Evolutionary conservation across 2,113 vertebrate species (phyloP).

Genomic region (Menura novaehollandiae): DNA sequence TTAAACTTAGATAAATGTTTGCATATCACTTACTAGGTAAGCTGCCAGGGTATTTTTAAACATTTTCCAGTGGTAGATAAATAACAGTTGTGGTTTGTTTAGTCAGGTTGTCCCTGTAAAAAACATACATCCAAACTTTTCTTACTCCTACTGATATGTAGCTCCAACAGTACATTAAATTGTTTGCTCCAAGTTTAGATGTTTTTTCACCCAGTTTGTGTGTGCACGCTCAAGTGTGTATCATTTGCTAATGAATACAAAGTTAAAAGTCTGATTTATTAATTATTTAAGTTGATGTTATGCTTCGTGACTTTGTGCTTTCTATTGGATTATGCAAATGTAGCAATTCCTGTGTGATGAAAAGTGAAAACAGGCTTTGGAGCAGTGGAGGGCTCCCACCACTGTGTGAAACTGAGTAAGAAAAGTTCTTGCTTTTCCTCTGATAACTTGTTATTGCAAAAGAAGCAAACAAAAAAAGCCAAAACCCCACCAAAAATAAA

Average conservation of each 20-base stretch:
- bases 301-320: background rate
- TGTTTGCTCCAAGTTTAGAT: background rate
- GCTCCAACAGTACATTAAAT: background rate
- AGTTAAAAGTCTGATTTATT: background rate
- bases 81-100: background rate
- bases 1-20: background rate
- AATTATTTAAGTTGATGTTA: background rate
- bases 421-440: background rate
- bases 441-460: background rate
- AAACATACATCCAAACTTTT: background rate
- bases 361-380: background rate
- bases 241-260: background rate
- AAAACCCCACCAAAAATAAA: background rate
- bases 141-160: background rate
- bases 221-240: background rate
- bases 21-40: background rate
- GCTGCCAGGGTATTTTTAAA: background rate
- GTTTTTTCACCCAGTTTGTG: background rate
- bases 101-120: background rate
- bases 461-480: background rate
- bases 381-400: fast-evolving
- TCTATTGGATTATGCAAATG: background rate
- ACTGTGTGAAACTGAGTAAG: background rate
- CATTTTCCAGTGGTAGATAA: background rate
- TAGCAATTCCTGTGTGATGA: background rate